phyloP scores from a whole-genome alignment of 2,888 invertebrate species.

The Hoplodrina ambigua region DNA sequence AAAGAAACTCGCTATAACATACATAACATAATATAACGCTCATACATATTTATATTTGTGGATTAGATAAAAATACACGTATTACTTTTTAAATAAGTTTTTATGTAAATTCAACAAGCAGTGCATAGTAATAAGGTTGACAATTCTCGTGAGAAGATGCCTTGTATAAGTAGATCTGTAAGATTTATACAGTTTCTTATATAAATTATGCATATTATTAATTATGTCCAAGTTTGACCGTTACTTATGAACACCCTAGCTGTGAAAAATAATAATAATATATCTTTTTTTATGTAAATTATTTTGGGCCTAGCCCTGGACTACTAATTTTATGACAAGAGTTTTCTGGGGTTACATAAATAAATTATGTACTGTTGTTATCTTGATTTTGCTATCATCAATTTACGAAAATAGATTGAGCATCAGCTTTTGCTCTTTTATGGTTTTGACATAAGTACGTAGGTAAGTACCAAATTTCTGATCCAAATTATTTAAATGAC shows the following conservation, averaged over 20 bases:
- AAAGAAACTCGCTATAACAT: background rate
- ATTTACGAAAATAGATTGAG: background rate
- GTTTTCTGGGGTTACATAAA: background rate
- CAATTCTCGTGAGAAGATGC: slow-evolving; percentile 61
- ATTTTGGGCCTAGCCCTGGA: too few species aligned
- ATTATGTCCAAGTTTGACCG: slow-evolving; percentile 44
- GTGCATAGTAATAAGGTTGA: slow-evolving; percentile 61
- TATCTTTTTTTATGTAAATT: background rate
- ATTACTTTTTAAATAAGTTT: slow-evolving; percentile 33
- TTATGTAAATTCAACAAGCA: slow-evolving; percentile 54
- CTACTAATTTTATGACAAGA: too few species aligned
- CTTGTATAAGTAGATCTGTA: slow-evolving; percentile 10
- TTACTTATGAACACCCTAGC: slow-evolving; percentile 46
- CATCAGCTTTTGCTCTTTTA: background rate
- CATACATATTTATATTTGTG: slow-evolving; percentile 40
- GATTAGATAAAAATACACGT: slow-evolving; percentile 18
- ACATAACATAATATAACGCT: slow-evolving; percentile 4
- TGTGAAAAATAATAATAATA: background rate
- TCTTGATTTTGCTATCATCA: background rate
- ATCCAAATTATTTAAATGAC: slow-evolving; percentile 7
- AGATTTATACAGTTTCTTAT: slow-evolving; percentile 46
- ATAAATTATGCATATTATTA: slow-evolving; percentile 31
- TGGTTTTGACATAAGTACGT: background rate
- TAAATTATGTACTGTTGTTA: too few species aligned
- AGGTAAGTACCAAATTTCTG: background rate